These are phyloP conservation scores for Drosophila nigromelanica DNA, from an alignment of 1,140 invertebrate genomes.

Conservation along the genomic window DNA sequence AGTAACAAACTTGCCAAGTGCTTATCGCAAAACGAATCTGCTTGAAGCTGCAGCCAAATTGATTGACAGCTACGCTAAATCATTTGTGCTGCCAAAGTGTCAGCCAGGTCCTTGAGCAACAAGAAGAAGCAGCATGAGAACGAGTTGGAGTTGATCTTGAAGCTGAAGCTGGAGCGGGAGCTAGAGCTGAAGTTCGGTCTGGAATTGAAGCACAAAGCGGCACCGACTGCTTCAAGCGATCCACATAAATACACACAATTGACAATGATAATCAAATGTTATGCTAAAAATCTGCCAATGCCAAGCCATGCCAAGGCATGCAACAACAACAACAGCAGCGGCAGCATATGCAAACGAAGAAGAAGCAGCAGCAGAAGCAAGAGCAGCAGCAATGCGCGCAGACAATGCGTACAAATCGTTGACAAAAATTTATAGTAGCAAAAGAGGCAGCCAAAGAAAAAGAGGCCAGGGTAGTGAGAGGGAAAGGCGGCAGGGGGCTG, in stretches of 20 bases:
- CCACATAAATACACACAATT: conserved; percentile 66
- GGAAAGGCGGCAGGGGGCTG: background rate
- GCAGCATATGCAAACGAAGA: conserved; percentile 11
- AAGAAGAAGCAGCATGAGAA: conserved; percentile 2
- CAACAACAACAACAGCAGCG: conserved; percentile 23
- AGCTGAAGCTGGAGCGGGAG: background rate
- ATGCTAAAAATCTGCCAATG: conserved; percentile 72
- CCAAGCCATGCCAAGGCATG: conserved; percentile 18
- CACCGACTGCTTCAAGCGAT: conserved; percentile 49
- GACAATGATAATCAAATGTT: conserved; percentile 80
- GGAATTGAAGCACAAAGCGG: conserved; percentile 51
- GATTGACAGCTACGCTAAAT: conserved; percentile 76
- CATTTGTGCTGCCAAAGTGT: conserved; percentile 69
- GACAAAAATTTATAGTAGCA: conserved; percentile 83
- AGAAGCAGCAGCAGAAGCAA: conserved; percentile 11
- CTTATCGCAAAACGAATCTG: conserved; percentile 38
- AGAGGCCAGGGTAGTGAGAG: background rate
- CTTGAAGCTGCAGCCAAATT: conserved; percentile 39
- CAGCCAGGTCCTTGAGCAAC: conserved; percentile 35
- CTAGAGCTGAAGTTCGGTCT: conserved; percentile 1
- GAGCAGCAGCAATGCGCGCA: conserved; percentile 26
- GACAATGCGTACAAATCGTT: conserved; percentile 83
- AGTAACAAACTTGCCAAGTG: conserved; percentile 44
- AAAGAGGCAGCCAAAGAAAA: conserved; percentile 25
- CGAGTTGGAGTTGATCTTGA: background rate